phyloP scores from a whole-genome alignment of 2,888 invertebrate species.

The Yponomeuta evonymella region DNA sequence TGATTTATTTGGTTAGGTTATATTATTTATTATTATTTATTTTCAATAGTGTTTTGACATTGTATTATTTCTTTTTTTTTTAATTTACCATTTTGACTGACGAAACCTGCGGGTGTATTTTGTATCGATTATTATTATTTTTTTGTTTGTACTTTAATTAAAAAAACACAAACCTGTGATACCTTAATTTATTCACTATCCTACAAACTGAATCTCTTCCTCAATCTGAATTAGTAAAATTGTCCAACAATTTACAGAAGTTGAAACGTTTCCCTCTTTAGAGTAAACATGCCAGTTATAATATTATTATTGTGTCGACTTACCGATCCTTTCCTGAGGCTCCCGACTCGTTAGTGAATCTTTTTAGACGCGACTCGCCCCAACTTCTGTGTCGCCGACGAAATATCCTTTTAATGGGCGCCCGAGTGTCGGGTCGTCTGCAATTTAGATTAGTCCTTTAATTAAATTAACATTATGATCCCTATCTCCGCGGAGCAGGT shows the following conservation, averaged over 20 bases:
- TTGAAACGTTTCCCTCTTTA: background rate
- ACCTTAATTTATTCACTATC: background rate
- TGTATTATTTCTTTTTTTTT: no score
- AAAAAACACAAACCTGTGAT: background rate
- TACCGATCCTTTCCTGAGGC: background rate
- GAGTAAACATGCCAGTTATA: conserved; percentile 8
- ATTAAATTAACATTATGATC: conserved; percentile 77
- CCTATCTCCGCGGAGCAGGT: conserved; percentile 69
- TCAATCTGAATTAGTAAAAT: background rate
- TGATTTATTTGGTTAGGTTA: no score
- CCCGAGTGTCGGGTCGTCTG: conserved; percentile 72
- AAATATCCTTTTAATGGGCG: conserved; percentile 74
- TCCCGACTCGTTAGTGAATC: conserved; percentile 10
- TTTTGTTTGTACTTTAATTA: no score
- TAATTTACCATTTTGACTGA: no score
- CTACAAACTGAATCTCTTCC: background rate
- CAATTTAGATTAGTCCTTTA: conserved; percentile 77
- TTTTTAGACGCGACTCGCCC: conserved; percentile 66
- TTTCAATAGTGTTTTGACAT: no score
- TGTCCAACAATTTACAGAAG: background rate
- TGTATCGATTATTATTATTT: no score
- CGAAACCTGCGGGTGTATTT: no score
- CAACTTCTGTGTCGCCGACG: conserved; percentile 62
- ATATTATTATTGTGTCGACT: conserved; percentile 12
- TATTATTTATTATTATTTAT: no score